Evolutionary conservation across 2,113 vertebrate genomes (phyloP).

Genomic region (Labeo catla): DNA sequence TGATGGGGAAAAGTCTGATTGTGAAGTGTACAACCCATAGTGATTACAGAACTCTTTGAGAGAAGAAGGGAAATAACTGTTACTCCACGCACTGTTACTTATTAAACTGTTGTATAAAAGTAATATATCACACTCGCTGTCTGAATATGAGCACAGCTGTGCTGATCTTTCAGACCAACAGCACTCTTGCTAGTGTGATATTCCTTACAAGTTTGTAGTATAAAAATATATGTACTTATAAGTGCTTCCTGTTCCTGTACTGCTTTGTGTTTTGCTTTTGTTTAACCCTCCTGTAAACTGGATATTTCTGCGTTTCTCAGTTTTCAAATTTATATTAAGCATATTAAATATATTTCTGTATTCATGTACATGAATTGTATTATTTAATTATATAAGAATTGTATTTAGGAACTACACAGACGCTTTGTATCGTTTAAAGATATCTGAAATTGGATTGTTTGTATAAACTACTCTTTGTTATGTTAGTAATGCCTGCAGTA

Average conservation of each 20-base stretch:
- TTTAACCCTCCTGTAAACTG: conserved; percentile 1
- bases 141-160: conserved; percentile 9
- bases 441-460: background rate
- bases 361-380: conserved; percentile 22
- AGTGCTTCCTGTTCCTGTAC: conserved; percentile 27
- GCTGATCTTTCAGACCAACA: background rate
- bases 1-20: background rate
- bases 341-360: conserved; percentile 29
- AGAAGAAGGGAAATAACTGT: background rate
- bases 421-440: background rate
- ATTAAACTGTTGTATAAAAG: background rate
- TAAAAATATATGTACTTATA: conserved; percentile 3
- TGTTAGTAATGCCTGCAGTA: background rate
- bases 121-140: background rate
- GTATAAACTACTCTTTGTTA: background rate
- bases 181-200: background rate
- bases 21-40: background rate
- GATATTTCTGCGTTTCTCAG: conserved; percentile 30
- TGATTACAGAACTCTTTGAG: background rate
- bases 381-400: background rate
- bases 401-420: conserved; percentile 8
- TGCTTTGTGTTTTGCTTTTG: conserved; percentile 22
- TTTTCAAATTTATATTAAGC: conserved; percentile 15
- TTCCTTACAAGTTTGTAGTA: conserved; percentile 19
- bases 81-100: background rate